Percentiles rank a stretch among this genome's conserved stretches.
Evolutionary conservation across 2,888 invertebrate genomes (phyloP).

Genomic region (Habrosyne pyritoides): DNA sequence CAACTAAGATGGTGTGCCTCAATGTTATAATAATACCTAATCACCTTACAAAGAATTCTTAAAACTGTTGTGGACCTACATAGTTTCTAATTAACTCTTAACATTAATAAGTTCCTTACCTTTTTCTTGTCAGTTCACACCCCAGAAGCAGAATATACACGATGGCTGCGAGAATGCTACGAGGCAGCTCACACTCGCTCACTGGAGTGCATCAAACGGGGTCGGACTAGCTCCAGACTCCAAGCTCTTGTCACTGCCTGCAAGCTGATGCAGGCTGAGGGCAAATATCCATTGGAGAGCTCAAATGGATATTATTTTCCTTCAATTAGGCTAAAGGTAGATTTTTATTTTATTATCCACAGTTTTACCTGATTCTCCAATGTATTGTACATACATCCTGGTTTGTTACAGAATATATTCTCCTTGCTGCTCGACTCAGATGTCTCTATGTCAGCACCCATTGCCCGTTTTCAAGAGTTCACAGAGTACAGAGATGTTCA

Average conservation of each 20-base stretch:
- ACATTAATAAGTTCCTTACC: not conserved
- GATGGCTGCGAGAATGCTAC: conserved; percentile 89
- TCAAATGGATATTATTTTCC: conserved; percentile 86
- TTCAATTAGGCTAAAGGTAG: conserved; percentile 84
- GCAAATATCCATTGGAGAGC: conserved; percentile 85
- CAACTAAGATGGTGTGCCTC: too few relatives aligned
- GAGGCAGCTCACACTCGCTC: conserved; percentile 85
- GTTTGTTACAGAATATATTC: conserved; percentile 82
- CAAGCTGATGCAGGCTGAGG: conserved; percentile 89
- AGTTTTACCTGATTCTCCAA: too few relatives aligned
- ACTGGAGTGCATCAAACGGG: conserved; percentile 82
- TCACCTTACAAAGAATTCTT: too few relatives aligned
- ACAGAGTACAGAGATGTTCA: conserved; percentile 89
- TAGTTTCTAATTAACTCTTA: conserved; percentile 4
- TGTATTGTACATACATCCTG: too few relatives aligned
- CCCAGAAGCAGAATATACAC: conserved; percentile 85
- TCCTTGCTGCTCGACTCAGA: conserved; percentile 85
- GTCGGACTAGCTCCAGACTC: conserved; percentile 76
- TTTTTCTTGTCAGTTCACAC: conserved; percentile 54
- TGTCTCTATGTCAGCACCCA: conserved; percentile 83
- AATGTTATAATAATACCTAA: too few relatives aligned
- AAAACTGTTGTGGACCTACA: too few relatives aligned
- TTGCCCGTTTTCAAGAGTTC: conserved; percentile 89
- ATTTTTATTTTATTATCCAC: too few relatives aligned
- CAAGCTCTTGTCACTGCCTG: conserved; percentile 89